Evolutionary conservation across 2,888 invertebrate genomes (phyloP), one percentile per base, ranked within the genome.

Genomic region (Campaea margaritaria): DNA sequence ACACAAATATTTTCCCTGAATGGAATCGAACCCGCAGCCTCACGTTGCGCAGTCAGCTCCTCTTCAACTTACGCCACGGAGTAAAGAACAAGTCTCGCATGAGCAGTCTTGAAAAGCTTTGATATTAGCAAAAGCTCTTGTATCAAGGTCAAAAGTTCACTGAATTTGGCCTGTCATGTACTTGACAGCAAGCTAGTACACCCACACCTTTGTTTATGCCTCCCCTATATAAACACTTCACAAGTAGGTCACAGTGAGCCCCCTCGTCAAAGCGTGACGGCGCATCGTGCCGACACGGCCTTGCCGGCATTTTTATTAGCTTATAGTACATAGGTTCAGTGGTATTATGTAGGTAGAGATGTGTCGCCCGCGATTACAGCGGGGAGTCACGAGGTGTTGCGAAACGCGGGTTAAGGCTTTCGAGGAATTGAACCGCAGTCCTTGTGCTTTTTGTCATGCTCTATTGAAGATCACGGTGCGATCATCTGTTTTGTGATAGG

Each of bases 371-470:
- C 73, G 85, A 85, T 86, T 78, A 79, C 73, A 69, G 16, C 27
- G 69, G 62, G 68, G 62, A 78, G 80, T 85, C 87, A 88, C 87
- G 87, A 86, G 70, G 63, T 67, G 55, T 86, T 86, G 77, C 78
- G 79, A 82, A 80, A 86, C 68, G 39, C 50, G 14, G 55, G 48
- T 65, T 64, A 51, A 67, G 62, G 66, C 60, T 68, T 69, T 65
- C 65, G 61, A 59, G 73, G 75, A 67, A 73, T 65, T 67, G 64
- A 57, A 53, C 54, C 53, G n/a, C 38, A 54, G 51, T 53, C 57
- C 58, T 58, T 58, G 54, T 13, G 50, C 50, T 51, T 51, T 54
- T 62, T 59, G 51, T 43, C 28, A 51, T 50, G 42, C 38, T 51
- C 27, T 43, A 55, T 50, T 60, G 55, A 52, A 48, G 48, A 65